These are phyloP conservation scores for Hoplodrina ambigua DNA, from an alignment of 2,888 invertebrate genomes.

Conservation along the genomic window DNA sequence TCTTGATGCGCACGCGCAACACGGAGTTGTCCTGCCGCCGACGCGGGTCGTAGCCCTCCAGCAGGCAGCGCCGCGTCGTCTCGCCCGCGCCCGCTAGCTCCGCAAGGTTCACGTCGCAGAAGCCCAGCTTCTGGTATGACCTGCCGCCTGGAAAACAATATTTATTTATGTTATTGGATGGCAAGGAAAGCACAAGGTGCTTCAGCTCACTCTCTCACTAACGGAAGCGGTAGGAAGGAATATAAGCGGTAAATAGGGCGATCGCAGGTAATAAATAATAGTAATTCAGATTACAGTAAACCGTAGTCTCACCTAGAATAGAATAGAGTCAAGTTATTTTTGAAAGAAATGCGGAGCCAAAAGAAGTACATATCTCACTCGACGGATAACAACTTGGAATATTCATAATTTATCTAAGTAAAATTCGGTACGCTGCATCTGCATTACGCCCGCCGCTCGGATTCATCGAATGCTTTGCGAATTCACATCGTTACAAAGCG, in stretches of 20 bases:
- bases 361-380: conserved; percentile 7
- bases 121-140: conserved; percentile 98
- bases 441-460: conserved; percentile 17
- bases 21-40: conserved; percentile 99
- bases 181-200: background rate
- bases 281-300: conserved; percentile 5
- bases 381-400: conserved; percentile 16
- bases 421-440: conserved; percentile 7
- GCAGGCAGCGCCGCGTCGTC: conserved; percentile 95
- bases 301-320: no score
- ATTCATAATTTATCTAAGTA: conserved; percentile 31
- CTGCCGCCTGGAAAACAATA: conserved; percentile 90
- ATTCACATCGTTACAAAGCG: conserved; percentile 26
- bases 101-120: conserved; percentile 98
- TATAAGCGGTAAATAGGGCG: no score
- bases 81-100: conserved; percentile 98
- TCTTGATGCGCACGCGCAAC: conserved; percentile 96
- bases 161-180: background rate
- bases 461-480: conserved; percentile 35
- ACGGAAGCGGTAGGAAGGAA: no score
- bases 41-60: conserved; percentile 98
- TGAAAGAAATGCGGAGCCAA: conserved; percentile 3
- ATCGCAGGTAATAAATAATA: no score
- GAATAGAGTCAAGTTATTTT: conserved; percentile 11
- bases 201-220: no score